Evolutionary conservation across 1,140 invertebrate genomes (phyloP), one percentile per base, ranked within the genome.

Genomic region (Micrasema longulum): DNA sequence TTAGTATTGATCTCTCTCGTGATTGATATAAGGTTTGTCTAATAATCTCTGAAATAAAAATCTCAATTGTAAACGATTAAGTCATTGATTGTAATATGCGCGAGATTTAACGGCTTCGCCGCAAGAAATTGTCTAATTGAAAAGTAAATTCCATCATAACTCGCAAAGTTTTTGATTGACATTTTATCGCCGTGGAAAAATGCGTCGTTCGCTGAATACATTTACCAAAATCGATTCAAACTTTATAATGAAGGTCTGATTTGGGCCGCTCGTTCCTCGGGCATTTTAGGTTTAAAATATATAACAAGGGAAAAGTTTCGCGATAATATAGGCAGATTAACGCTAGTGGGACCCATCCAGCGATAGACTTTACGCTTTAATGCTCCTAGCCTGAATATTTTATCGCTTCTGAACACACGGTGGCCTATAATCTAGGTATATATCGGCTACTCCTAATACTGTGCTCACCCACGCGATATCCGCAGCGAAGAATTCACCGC

Each of bases 351-450:
- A 23, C 60, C n/a, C 60, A 64, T 64, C 60, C 60, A 41, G 31
- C 65, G 48, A 68, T 55, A 68, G 45, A 68, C 65, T 68, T 68
- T 55, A 23, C 65, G 48, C 65, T 55, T 55, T 55, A 55, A 68
- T 68, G 65, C 65, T 43, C 36, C 35, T 36, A 55, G 65, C 50
- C 36, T 43, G 65, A 55, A 68, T 68, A 68, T 55, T 68, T 68
- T 53, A 68, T 68, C 31, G 50, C 36, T 53, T 23, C 50, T 52
- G 65, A 55, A 53, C 52, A 68, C 65, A 68, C 65, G 52, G 52
- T 55, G 52, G 52, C 26, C 52, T 23, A 55, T 55, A 55, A 55
- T 55, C 52, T 55, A 31, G 16, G 26, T 31, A 31, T 31, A 52
- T 31, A 55, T 55, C 52, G 52, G 20, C 52, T 31, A 4, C 20